These are phyloP conservation scores for Rhingia campestris DNA, from an alignment of 2,888 invertebrate genomes.

Conservation along the genomic window DNA sequence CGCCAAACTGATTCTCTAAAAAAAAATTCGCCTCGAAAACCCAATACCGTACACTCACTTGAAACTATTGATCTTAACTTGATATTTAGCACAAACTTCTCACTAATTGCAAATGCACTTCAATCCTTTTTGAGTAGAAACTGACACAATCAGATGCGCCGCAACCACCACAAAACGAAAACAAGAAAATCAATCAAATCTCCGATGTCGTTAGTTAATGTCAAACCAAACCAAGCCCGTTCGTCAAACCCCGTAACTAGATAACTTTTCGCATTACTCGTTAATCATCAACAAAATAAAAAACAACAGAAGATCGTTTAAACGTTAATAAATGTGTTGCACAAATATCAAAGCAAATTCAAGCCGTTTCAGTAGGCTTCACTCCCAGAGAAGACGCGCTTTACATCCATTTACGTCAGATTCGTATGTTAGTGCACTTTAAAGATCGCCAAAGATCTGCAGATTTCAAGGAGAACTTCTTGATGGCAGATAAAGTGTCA, in stretches of 20 bases:
- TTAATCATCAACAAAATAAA: conserved; percentile 27
- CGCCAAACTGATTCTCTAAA: background rate
- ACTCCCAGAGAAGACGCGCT: conserved; percentile 49
- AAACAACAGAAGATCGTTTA: background rate
- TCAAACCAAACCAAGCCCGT: conserved; percentile 47
- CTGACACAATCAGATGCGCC: conserved; percentile 24
- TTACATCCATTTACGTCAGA: conserved; percentile 71
- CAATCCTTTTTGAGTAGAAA: conserved; percentile 30
- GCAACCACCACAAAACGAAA: background rate
- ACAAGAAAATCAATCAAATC: conserved; percentile 32
- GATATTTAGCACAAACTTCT: conserved; percentile 16
- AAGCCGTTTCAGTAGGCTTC: conserved; percentile 20
- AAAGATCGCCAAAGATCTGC: conserved; percentile 68
- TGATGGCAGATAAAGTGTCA: conserved; percentile 12
- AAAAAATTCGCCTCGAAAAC: background rate
- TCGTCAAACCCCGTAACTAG: conserved; percentile 29
- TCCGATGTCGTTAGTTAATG: conserved; percentile 39
- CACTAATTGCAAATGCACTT: conserved; percentile 25
- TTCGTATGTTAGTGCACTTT: conserved; percentile 71
- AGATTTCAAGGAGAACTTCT: conserved; percentile 71
- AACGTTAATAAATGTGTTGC: conserved; percentile 8
- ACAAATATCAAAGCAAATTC: conserved; percentile 20
- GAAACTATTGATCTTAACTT: background rate
- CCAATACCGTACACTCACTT: background rate
- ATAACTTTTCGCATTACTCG: conserved; percentile 20